Evolutionary conservation across 1,140 invertebrate species (phyloP).

Genomic region (Ganaspis sp.): DNA sequence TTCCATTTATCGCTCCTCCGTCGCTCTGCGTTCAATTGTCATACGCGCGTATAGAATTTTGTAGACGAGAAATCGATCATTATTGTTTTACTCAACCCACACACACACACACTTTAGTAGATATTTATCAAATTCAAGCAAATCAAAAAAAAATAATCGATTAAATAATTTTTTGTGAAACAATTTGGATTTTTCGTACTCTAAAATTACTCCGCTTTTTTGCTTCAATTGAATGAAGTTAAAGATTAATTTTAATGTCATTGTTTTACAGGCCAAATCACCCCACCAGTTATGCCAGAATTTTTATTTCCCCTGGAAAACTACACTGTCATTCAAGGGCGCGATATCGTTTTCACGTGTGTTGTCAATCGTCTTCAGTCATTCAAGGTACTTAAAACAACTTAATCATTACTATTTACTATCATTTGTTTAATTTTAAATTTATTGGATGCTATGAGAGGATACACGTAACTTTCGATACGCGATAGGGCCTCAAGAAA

Average conservation of each 20-base stretch:
- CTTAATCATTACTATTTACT: too few species aligned
- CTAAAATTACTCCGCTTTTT: background rate
- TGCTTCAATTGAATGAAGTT: background rate
- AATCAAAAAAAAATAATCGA: background rate
- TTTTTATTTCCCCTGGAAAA: constrained; percentile 92
- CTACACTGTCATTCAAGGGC: constrained; percentile 89
- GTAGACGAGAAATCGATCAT: constrained; percentile 11
- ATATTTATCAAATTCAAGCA: constrained; percentile 26
- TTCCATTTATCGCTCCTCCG: constrained; percentile 74
- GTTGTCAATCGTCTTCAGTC: constrained; percentile 90
- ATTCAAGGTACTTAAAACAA: constrained; percentile 83
- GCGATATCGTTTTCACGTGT: constrained; percentile 91
- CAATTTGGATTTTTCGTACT: background rate
- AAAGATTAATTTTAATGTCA: background rate
- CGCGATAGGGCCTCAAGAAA: too few species aligned
- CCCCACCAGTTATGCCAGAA: constrained; percentile 81
- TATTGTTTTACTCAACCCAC: constrained; percentile 3
- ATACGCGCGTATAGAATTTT: background rate
- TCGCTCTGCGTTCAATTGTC: constrained; percentile 55
- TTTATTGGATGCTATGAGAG: too few species aligned
- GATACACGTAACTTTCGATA: too few species aligned
- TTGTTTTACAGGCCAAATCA: constrained; percentile 68
- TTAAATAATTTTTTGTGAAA: constrained; percentile 9
- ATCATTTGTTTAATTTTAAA: too few species aligned
- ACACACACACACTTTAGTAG: background rate